Conservation (phyloP, 2,888 invertebrate genomes). For the Trachelus tabidus region DNA sequence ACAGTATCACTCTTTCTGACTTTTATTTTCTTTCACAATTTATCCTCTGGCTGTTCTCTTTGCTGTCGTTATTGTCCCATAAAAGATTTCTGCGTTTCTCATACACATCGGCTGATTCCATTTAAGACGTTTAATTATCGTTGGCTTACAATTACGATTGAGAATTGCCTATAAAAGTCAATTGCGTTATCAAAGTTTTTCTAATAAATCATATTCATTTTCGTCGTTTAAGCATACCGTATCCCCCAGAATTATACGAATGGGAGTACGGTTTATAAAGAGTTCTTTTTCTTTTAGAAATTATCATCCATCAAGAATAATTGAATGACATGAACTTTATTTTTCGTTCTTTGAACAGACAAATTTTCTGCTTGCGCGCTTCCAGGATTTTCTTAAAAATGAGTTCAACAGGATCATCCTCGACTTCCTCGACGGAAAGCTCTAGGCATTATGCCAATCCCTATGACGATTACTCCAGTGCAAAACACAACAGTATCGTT, state of each 20-base stretch:
- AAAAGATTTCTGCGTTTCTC: not conserved
- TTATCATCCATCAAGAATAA: no score
- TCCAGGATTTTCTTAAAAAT: not conserved
- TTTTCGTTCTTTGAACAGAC: not conserved
- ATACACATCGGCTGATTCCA: not conserved
- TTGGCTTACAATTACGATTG: not conserved
- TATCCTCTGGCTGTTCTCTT: not conserved
- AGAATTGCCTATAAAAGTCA: not conserved
- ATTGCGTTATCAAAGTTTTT: not conserved
- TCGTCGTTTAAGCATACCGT: not conserved
- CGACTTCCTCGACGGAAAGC: conserved; percentile 20
- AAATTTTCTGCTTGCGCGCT: not conserved
- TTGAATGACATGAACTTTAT: no score
- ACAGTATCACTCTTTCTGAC: not conserved
- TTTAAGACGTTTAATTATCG: not conserved
- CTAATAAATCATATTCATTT: not conserved
- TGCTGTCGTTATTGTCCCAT: not conserved
- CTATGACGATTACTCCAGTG: conserved; percentile 35
- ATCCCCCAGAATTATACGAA: not conserved
- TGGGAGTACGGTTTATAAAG: not conserved
- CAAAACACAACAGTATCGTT: conserved; percentile 22
- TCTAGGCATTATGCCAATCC: conserved; percentile 39
- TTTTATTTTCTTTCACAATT: not conserved
- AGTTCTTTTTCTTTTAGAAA: not conserved
- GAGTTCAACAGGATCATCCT: not conserved